Evolutionary conservation across 2,888 invertebrate species (phyloP).

Genomic region (Camponotus fellah): DNA sequence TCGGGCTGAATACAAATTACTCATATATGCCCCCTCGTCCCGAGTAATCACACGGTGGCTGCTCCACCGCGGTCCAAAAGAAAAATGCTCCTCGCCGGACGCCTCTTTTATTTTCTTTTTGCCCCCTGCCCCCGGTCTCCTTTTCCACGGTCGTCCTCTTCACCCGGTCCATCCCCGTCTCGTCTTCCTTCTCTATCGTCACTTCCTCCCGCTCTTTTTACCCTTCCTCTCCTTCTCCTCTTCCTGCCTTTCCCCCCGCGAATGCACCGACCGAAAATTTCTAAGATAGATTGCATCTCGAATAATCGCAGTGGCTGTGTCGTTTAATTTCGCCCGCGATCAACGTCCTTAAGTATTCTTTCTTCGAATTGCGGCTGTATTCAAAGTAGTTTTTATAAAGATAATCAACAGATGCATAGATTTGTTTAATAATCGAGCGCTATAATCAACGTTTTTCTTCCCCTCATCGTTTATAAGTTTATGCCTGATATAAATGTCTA

Average conservation of each 20-base stretch:
- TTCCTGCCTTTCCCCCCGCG: background rate
- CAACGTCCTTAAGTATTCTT: background rate
- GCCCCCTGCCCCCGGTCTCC: slow-evolving; percentile 39
- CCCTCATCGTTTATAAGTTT: background rate
- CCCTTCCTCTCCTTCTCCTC: slow-evolving; percentile 16
- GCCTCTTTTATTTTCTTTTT: slow-evolving; percentile 77
- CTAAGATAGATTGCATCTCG: slow-evolving; percentile 20
- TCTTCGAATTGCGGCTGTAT: background rate
- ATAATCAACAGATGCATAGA: background rate
- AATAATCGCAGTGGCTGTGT: background rate
- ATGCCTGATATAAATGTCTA: background rate
- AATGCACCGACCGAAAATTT: slow-evolving; percentile 31
- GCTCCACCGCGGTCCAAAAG: slow-evolving; percentile 82
- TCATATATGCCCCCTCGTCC: slow-evolving; percentile 84
- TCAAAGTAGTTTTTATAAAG: background rate
- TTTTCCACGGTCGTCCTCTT: slow-evolving; percentile 33
- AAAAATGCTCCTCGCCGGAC: slow-evolving; percentile 79
- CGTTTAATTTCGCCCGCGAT: slow-evolving; percentile 1
- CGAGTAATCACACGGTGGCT: slow-evolving; percentile 86
- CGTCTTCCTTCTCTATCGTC: slow-evolving; percentile 44
- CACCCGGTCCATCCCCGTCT: slow-evolving; percentile 5
- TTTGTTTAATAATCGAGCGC: slow-evolving; percentile 17
- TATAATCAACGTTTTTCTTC: background rate
- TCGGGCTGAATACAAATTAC: slow-evolving; percentile 86
- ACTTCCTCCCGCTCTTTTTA: slow-evolving; percentile 17